phyloP scores from a whole-genome alignment of 1,140 invertebrate species.

The Arion vulgaris region DNA sequence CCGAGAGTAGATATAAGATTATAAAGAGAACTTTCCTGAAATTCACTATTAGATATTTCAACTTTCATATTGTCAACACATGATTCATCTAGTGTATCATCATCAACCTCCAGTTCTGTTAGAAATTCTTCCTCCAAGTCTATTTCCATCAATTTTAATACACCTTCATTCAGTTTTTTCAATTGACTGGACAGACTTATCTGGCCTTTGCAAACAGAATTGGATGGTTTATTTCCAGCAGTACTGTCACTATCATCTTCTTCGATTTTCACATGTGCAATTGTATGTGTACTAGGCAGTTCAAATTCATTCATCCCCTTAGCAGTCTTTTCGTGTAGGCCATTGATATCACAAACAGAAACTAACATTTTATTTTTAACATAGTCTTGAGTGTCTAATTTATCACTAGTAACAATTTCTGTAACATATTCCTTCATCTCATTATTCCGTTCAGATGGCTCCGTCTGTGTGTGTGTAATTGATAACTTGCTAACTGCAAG shows the following conservation, averaged over 20 bases:
- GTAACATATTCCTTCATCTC: neutral
- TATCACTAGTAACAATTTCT: neutral
- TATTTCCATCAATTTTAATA: constrained; percentile 30
- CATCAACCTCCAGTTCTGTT: neutral
- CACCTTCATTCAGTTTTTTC: constrained; percentile 29
- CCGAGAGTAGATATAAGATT: neutral
- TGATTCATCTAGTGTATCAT: neutral
- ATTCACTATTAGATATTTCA: neutral
- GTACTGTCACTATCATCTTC: neutral
- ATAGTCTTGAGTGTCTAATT: neutral
- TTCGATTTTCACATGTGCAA: neutral
- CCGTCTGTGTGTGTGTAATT: neutral
- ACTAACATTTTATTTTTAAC: too few relatives aligned
- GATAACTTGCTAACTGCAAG: neutral
- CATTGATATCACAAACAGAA: too few relatives aligned
- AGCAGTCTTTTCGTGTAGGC: too few relatives aligned
- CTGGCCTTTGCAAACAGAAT: neutral
- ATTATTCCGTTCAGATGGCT: neutral
- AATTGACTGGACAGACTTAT: constrained; percentile 10
- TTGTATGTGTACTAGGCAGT: too few relatives aligned
- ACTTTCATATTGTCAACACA: neutral
- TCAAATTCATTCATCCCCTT: too few relatives aligned
- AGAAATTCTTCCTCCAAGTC: constrained; percentile 25
- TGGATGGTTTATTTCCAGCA: neutral
- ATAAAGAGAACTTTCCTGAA: neutral